Conservation (phyloP, 2,797 vertebrate genomes). For the Megaceryle alcyon region DNA sequence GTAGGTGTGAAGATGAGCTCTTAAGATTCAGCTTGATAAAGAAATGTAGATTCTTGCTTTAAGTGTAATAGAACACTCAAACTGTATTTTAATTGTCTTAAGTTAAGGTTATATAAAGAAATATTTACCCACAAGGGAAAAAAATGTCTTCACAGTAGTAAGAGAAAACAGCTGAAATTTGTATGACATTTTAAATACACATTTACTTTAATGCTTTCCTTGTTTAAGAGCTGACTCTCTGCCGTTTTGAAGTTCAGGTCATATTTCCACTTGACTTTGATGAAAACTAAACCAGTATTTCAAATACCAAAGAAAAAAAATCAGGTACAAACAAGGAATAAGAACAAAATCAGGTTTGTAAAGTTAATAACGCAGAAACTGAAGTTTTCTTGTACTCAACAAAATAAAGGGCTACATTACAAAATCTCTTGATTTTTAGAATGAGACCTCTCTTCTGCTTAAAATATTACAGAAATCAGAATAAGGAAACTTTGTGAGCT, state of each 20-base stretch:
- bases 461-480: background rate
- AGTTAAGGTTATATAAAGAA: background rate
- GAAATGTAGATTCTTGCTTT: background rate
- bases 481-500: background rate
- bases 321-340: background rate
- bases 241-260: slow-evolving; percentile 32
- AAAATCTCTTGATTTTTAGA: background rate
- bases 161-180: slow-evolving; percentile 8
- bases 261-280: slow-evolving; percentile 36
- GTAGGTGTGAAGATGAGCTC: background rate
- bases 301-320: slow-evolving; percentile 29
- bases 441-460: background rate
- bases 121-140: background rate
- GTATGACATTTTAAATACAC: background rate
- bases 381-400: background rate
- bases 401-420: background rate
- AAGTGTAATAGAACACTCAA: background rate
- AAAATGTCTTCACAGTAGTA: background rate
- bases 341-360: background rate
- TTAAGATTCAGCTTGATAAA: background rate
- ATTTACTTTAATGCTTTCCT: slow-evolving; percentile 22
- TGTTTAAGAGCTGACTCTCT: slow-evolving; percentile 1
- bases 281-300: slow-evolving; percentile 11
- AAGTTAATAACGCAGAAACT: background rate
- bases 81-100: background rate